Evolutionary conservation across 1,140 invertebrate species (phyloP).

Genomic region (Delia radicum): DNA sequence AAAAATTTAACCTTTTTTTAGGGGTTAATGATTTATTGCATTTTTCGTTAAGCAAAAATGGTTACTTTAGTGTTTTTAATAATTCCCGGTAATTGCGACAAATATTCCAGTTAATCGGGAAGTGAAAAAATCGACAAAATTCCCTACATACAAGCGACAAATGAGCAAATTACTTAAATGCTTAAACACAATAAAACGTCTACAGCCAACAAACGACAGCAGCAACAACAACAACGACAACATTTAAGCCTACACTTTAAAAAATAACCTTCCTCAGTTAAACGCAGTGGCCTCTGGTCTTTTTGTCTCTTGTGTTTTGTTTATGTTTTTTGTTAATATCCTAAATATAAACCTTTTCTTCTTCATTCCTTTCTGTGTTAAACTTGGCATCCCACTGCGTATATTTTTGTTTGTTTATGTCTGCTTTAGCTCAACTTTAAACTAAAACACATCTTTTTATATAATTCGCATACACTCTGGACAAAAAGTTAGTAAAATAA

Average conservation of each 20-base stretch:
- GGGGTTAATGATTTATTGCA: too few species aligned
- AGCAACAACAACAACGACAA: not conserved
- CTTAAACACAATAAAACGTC: not conserved
- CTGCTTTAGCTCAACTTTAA: not conserved
- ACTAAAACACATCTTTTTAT: not conserved
- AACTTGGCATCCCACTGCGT: constrained; percentile 3
- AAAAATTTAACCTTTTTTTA: too few species aligned
- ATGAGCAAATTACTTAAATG: constrained; percentile 2
- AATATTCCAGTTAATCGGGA: too few species aligned
- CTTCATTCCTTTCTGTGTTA: not conserved
- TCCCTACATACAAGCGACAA: not conserved
- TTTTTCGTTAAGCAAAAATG: too few species aligned
- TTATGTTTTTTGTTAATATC: not conserved
- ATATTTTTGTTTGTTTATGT: not conserved
- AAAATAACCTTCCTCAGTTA: not conserved
- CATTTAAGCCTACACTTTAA: not conserved
- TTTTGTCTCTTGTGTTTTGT: not conserved
- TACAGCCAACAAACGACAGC: not conserved
- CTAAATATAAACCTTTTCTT: not conserved
- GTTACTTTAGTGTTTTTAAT: too few species aligned
- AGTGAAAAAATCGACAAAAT: too few species aligned
- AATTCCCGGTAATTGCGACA: too few species aligned
- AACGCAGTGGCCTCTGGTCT: not conserved
- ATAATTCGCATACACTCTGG: too few species aligned
- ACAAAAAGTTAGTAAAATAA: too few species aligned